These are phyloP conservation scores for Cuculus canorus DNA, from an alignment of 2,797 vertebrate species.

Conservation along the genomic window DNA sequence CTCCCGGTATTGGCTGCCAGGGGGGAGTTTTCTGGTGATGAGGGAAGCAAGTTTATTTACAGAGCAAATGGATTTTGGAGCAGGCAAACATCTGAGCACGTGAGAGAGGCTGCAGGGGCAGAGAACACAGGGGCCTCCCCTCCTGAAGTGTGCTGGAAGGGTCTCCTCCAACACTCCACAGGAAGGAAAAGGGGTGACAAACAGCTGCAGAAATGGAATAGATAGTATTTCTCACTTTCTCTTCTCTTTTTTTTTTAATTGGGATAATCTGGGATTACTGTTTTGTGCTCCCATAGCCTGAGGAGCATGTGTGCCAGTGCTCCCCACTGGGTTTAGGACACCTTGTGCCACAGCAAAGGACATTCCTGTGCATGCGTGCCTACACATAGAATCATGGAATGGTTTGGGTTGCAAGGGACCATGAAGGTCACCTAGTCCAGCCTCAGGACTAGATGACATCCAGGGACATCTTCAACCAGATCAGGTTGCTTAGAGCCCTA, in stretches of 20 bases:
- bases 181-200: conserved; percentile 18
- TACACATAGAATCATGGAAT: too few relatives aligned
- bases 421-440: too few relatives aligned
- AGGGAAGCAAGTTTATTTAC: conserved; percentile 60
- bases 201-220: neutral
- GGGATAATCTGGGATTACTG: conserved; percentile 11
- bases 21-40: conserved; percentile 33
- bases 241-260: neutral
- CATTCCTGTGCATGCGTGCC: neutral
- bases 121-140: neutral
- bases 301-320: neutral
- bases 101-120: conserved; percentile 18
- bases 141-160: neutral
- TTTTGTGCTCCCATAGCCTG: neutral
- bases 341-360: neutral
- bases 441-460: too few relatives aligned
- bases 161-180: neutral
- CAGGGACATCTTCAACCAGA: too few relatives aligned
- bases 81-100: conserved; percentile 52
- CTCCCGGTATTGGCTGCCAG: neutral
- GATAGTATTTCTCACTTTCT: neutral
- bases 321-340: neutral
- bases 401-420: too few relatives aligned
- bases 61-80: conserved; percentile 57
- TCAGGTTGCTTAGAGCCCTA: too few relatives aligned